Percentiles rank a stretch among this genome's conserved stretches.
Conservation (phyloP, 2,113 vertebrate genomes). For the Anolis carolinensis region DNA sequence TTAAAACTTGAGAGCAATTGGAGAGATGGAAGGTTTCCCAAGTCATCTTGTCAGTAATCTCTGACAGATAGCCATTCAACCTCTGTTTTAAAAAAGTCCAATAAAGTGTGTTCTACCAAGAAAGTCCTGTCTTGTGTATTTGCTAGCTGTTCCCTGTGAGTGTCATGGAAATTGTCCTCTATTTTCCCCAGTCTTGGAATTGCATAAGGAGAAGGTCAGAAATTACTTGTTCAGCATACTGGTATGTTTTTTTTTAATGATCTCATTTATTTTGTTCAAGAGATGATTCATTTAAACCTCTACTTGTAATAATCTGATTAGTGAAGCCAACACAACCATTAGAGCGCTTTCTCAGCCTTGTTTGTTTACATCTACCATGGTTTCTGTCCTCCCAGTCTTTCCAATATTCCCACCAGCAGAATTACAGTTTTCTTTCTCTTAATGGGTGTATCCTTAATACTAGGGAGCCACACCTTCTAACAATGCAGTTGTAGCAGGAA, state of each 20-base stretch:
- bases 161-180: background rate
- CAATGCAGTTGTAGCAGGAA: background rate
- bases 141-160: too few relatives aligned
- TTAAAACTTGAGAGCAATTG: too few relatives aligned
- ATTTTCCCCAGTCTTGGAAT: background rate
- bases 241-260: background rate
- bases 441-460: background rate
- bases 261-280: background rate
- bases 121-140: too few relatives aligned
- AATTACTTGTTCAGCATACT: background rate
- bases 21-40: too few relatives aligned
- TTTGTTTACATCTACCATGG: background rate
- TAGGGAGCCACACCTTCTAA: background rate
- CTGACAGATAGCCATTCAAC: too few relatives aligned
- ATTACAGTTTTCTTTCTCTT: background rate
- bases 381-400: background rate
- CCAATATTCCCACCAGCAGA: background rate
- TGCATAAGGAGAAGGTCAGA: background rate
- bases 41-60: too few relatives aligned
- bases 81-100: too few relatives aligned
- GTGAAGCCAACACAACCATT: background rate
- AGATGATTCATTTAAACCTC: background rate
- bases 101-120: too few relatives aligned
- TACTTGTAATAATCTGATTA: conserved; percentile 1
- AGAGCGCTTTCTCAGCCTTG: background rate